Evolutionary conservation across 2,797 vertebrate genomes (phyloP), one percentile per base, ranked within the genome.

Genomic region (Centropyge bicolor): DNA sequence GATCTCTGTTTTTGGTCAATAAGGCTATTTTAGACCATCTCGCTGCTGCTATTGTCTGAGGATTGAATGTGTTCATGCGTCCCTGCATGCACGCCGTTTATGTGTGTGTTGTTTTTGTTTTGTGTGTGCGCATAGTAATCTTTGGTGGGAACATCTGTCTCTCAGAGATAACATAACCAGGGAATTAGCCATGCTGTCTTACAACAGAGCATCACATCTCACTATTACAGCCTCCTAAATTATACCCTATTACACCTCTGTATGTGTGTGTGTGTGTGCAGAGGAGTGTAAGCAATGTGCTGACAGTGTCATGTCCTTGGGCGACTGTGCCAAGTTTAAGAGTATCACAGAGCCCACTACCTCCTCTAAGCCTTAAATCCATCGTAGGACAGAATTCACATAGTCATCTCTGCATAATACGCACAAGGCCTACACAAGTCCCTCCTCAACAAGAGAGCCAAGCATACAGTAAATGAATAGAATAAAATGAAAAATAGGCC

Each of bases 181-280:
- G 79, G 90, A 93, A 94, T 94, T 94, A 91, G 86, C 80, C 88
- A 90, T 86, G 88, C 90, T 90, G 92, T 92, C 90, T 92, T 93
- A 91, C 88, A 89, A 88, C 91, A 12, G 51, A 83, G 85, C 87
- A 90, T 88, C 90, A 65, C 91, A 89, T 93, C 86, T 91, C 85
- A 89, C 89, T 81, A 61, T 90, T 92, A 84, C 86, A 91, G 85
- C 89, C 86, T 85, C 86, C 88, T 87, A 90, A 90, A 92, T 89
- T 93, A 91, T 76, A 88, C 85, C 74, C 84, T 78, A 74, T 91
- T 89, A 93, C 89, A 92, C 89, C 88, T 90, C 68, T 64, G 57
- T 70, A 62, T 59, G 63, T 65, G 73, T 60, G 31, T 45, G 11
- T 24, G 70, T 61, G 72, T 16, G 74, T 27, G 57, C 61, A 82